Evolutionary conservation across 2,113 vertebrate genomes (phyloP).

Genomic region (Notiomystis cincta): DNA sequence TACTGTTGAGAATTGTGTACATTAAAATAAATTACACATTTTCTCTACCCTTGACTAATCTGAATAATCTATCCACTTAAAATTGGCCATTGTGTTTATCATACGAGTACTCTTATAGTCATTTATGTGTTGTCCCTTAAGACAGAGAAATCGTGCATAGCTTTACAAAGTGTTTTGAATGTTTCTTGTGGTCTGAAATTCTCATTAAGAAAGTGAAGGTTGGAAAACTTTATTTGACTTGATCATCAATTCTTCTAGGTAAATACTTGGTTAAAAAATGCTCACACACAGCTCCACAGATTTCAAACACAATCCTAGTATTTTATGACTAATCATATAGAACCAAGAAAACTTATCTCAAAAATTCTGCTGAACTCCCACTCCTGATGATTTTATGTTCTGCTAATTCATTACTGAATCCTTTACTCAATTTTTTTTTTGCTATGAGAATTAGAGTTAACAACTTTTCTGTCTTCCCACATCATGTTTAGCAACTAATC

Average conservation of each 20-base stretch:
- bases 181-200: background rate
- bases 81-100: background rate
- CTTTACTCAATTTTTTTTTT: background rate
- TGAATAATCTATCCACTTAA: background rate
- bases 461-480: background rate
- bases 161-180: background rate
- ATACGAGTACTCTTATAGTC: background rate
- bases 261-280: background rate
- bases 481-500: background rate
- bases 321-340: background rate
- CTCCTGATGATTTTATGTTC: background rate
- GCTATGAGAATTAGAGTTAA: background rate
- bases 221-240: background rate
- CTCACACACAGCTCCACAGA: background rate
- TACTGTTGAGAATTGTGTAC: background rate
- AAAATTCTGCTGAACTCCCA: background rate
- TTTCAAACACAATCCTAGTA: background rate
- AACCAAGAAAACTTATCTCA: background rate
- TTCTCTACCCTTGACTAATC: background rate
- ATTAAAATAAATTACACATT: background rate
- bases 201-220: background rate
- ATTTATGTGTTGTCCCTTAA: background rate
- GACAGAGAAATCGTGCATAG: background rate
- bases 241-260: background rate
- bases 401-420: background rate